Evolutionary conservation across 2,888 invertebrate species (phyloP).

Genomic region (Epiblema foenella): DNA sequence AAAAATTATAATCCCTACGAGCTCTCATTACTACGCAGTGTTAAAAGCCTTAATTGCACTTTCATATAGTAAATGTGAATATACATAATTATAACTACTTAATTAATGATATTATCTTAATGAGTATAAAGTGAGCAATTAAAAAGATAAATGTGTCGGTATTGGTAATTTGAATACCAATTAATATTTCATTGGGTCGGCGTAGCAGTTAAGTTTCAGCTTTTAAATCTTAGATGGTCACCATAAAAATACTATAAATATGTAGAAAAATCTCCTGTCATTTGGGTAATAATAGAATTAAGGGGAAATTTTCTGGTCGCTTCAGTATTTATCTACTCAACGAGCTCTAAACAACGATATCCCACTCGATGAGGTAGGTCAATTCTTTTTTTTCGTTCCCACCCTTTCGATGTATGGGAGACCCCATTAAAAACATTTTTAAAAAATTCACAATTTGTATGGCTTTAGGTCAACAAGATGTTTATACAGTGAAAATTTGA

Average conservation of each 20-base stretch:
- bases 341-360: no score
- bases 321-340: no score
- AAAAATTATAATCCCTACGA: constrained; percentile 28
- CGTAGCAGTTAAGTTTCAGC: not conserved
- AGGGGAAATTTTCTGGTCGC: no score
- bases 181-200: constrained; percentile 12
- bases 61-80: constrained; percentile 30
- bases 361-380: no score
- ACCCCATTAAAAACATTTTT: no score
- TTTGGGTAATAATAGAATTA: no score
- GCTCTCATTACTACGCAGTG: constrained; percentile 37
- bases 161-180: constrained; percentile 16
- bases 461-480: no score
- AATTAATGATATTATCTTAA: constrained; percentile 40
- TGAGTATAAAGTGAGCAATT: constrained; percentile 42
- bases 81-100: constrained; percentile 38
- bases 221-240: not conserved
- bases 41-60: constrained; percentile 39
- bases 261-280: no score
- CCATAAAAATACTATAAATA: not conserved
- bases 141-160: constrained; percentile 37
- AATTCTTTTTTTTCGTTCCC: no score
- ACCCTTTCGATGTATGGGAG: no score
- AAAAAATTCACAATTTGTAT: no score
- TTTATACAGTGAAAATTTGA: no score